Evolutionary conservation across 2,113 vertebrate species (phyloP).

Genomic region (Apodemus speciosus): DNA sequence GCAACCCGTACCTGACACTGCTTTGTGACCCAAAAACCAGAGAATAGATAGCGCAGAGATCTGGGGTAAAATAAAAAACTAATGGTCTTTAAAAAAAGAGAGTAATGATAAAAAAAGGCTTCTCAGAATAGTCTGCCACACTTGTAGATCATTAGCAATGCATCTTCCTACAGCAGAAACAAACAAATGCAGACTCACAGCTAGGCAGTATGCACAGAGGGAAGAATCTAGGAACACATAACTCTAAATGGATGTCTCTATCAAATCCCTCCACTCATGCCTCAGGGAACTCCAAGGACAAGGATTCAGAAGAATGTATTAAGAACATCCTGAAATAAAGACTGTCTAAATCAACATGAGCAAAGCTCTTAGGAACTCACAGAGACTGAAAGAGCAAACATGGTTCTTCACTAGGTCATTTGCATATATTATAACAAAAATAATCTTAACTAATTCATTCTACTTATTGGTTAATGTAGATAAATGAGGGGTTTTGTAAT

Average conservation of each 20-base stretch:
- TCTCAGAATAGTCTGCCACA: neutral
- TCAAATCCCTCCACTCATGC: neutral
- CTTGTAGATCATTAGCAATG: neutral
- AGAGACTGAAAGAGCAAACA: neutral
- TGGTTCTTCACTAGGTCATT: neutral
- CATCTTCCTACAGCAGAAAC: neutral
- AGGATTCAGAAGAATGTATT: neutral
- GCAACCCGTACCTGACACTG: neutral
- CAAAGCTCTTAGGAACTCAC: neutral
- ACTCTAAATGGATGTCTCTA: neutral
- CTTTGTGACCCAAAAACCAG: neutral
- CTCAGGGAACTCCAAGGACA: neutral
- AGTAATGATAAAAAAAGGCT: neutral
- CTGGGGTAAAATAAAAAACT: neutral
- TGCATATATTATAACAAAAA: neutral
- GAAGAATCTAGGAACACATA: neutral
- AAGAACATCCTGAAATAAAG: neutral
- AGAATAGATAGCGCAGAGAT: neutral
- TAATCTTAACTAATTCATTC: neutral
- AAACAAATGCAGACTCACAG: neutral
- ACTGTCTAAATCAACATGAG: neutral
- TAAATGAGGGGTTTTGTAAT: neutral
- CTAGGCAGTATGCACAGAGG: neutral
- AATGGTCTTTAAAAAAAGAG: neutral
- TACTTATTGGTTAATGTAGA: neutral